Evolutionary conservation across 2,797 vertebrate species (phyloP).

Genomic region (Pelobates cultripes): DNA sequence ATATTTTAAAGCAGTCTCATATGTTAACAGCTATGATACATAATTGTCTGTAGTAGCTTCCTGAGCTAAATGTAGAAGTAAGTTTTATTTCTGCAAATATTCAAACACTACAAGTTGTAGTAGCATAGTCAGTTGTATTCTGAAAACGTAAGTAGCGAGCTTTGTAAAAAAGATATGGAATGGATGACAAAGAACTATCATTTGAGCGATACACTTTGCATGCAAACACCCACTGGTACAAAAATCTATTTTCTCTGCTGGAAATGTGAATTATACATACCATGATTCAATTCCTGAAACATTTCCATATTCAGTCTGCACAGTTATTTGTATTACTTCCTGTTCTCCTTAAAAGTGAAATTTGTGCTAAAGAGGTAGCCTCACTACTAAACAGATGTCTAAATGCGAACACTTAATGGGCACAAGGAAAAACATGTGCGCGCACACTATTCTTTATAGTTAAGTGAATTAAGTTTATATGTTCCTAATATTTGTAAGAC

Average conservation of each 20-base stretch:
- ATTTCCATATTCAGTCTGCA: slow-evolving; percentile 36
- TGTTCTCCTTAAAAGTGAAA: slow-evolving; percentile 17
- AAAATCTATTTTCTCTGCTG: slow-evolving; percentile 50
- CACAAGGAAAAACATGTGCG: neutral
- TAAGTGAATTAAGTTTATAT: too few relatives aligned
- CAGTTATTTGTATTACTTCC: slow-evolving; percentile 49
- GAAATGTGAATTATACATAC: slow-evolving; percentile 47
- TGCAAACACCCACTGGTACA: slow-evolving; percentile 51
- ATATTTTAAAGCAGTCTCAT: neutral
- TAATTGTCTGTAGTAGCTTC: slow-evolving; percentile 49
- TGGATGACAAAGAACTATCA: slow-evolving; percentile 53
- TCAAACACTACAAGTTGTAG: slow-evolving; percentile 46
- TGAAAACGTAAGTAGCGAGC: slow-evolving; percentile 59
- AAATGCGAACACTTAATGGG: slow-evolving; percentile 24
- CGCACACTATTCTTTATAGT: too few relatives aligned
- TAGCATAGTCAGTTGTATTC: slow-evolving; percentile 59
- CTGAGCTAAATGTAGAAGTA: slow-evolving; percentile 60
- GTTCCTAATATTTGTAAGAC: too few relatives aligned
- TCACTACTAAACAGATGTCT: slow-evolving; percentile 26
- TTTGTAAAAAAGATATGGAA: slow-evolving; percentile 49
- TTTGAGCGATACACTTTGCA: slow-evolving; percentile 54
- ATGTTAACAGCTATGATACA: neutral
- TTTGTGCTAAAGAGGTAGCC: slow-evolving; percentile 34
- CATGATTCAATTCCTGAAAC: slow-evolving; percentile 46
- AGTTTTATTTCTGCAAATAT: slow-evolving; percentile 48